A percentile compares a stretch with the other conserved stretches of the same genome.
phyloP scores from a whole-genome alignment of 2,797 vertebrate genomes.

The Chloroceryle amazona region DNA sequence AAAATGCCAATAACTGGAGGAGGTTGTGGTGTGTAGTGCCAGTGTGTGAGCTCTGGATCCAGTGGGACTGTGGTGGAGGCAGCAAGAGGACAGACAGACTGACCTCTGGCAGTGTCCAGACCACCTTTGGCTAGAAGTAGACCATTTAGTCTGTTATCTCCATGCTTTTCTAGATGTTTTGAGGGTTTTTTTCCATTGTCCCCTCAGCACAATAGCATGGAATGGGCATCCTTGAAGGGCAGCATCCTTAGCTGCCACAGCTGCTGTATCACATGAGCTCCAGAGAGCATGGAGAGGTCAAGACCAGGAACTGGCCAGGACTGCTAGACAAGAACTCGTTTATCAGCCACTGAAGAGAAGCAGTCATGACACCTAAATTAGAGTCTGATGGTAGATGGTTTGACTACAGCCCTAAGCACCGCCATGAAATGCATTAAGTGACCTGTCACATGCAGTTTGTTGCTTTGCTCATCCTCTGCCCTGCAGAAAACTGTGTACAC shows the following conservation, averaged over 20 bases:
- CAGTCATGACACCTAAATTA: neutral
- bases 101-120: neutral
- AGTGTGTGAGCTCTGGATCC: neutral
- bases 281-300: accelerated
- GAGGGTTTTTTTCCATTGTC: neutral
- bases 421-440: constrained; percentile 31
- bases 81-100: neutral
- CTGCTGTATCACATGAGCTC: accelerated
- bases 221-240: accelerated
- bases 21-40: neutral
- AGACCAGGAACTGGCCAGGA: neutral
- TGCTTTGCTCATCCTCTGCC: neutral
- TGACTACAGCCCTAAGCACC: neutral
- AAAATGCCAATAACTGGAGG: neutral
- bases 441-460: constrained; percentile 18
- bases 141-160: accelerated
- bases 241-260: neutral
- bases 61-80: neutral
- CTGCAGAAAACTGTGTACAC: neutral
- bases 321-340: neutral
- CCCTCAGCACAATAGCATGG: accelerated
- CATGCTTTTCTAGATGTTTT: neutral
- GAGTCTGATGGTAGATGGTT: neutral
- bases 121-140: neutral
- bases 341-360: neutral